Evolutionary conservation across 2,113 vertebrate species (phyloP).

Genomic region (Dipodomys spectabilis): DNA sequence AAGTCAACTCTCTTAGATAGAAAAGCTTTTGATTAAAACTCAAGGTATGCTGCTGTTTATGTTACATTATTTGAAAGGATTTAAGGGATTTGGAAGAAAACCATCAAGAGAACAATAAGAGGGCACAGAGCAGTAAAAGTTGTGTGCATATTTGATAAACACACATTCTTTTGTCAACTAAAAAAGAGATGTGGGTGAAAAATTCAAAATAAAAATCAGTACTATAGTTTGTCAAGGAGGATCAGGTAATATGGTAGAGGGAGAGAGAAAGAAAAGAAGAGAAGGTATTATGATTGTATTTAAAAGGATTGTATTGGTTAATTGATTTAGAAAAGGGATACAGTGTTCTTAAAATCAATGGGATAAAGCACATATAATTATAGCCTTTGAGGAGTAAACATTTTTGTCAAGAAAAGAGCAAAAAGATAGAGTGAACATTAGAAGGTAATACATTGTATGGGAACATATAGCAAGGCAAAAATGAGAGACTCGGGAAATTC

Average conservation of each 20-base stretch:
- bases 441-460: background rate
- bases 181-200: background rate
- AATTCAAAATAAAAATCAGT: background rate
- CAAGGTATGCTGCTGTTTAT: background rate
- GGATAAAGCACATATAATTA: background rate
- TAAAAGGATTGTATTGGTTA: background rate
- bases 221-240: background rate
- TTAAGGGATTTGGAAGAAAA: background rate
- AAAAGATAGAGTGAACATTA: background rate
- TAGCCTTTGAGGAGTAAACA: background rate
- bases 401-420: background rate
- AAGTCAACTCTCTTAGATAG: background rate
- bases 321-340: constrained; percentile 11
- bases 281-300: background rate
- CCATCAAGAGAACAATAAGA: background rate
- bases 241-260: background rate
- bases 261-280: background rate
- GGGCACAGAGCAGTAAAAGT: background rate
- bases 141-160: background rate
- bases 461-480: background rate
- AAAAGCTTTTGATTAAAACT: background rate
- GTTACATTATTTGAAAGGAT: background rate
- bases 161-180: background rate
- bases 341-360: background rate
- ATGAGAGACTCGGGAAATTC: background rate